Evolutionary conservation across 2,797 vertebrate genomes (phyloP), one percentile per base, ranked within the genome.

Genomic region (Phylloscopus collybita): DNA sequence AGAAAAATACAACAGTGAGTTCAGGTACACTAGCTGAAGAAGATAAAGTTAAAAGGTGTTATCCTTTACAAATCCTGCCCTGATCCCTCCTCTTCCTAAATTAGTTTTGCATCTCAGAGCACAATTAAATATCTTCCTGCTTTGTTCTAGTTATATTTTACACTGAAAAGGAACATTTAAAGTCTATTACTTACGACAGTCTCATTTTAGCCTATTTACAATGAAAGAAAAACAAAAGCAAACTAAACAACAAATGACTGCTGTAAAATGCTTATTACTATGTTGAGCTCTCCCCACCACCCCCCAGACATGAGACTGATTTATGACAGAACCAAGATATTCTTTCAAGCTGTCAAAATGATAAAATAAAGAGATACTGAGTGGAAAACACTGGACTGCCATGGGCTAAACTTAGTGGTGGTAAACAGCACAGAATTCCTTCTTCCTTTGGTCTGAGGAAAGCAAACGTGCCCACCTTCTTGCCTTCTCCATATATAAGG

Each of bases 401-500:
- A 88, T 1, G 3, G 94, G 94, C 91, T 85, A 95, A 51, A 64
- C 16, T 1, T 5, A 93, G 70, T 76, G 34, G 72, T 76, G 34
- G 79, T 90, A 92, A 91, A 82, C 53, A 94, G 84, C 59, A 93
- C 57, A 74, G 30, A 67, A 62, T 60, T 85, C 44, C 79, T 60
- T 61, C 72, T 79, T 86, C 75, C 53, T 94, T 88, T 57, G 42
- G 69, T 70, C 47, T 32, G 13, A 90, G 73, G 40, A 88, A 89
- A 85, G 82, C 12, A 85, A 50, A 84, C 4, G 1, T 32, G 81
- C 98, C 97, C 98, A 99, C 99, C 99, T 99, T 99, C 97, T 99
- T 99, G 91, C 99, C 99, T 98, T 99, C 99, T 96, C 99, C 99
- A 20, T 99, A 99, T 98, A 99, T 99, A 94, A 99, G 98, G 45